Conservation (phyloP, 2,888 invertebrate species). For the Hydrotaea diabolus region DNA sequence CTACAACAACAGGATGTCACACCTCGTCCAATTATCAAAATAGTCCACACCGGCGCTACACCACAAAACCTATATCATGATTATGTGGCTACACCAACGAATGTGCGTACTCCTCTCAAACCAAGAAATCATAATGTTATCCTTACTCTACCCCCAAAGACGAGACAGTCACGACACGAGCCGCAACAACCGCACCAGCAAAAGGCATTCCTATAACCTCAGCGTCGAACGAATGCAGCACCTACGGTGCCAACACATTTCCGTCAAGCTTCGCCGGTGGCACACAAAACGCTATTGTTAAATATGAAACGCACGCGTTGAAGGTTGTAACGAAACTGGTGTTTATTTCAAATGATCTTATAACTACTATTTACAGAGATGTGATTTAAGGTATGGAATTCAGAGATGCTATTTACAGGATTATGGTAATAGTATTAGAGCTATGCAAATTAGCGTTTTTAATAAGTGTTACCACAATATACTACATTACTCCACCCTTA, state of each 20-base stretch:
- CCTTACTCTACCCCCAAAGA: constrained; percentile 45
- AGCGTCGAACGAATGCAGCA: background rate
- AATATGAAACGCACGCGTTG: no score
- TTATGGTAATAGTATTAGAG: no score
- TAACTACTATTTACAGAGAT: no score
- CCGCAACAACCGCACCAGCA: constrained; percentile 11
- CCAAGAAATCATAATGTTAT: constrained; percentile 37
- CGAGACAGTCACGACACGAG: no score
- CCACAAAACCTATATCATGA: background rate
- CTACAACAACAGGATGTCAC: background rate
- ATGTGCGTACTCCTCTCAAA: constrained; percentile 48
- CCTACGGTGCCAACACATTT: constrained; percentile 3
- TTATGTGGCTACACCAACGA: constrained; percentile 46
- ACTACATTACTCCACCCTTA: no score
- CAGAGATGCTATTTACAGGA: no score
- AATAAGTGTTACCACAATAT: no score
- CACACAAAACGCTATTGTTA: constrained; percentile 43
- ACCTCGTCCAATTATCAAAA: constrained; percentile 30
- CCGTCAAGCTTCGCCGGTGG: constrained; percentile 54
- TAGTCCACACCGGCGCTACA: constrained; percentile 7
- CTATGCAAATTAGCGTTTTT: no score
- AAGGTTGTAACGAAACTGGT: no score
- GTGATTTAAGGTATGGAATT: no score
- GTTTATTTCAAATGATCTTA: no score
- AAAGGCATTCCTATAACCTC: background rate